These are phyloP conservation scores for Caenorhabditis wallacei DNA, from an alignment of 2,888 invertebrate species.

Conservation along the genomic window DNA sequence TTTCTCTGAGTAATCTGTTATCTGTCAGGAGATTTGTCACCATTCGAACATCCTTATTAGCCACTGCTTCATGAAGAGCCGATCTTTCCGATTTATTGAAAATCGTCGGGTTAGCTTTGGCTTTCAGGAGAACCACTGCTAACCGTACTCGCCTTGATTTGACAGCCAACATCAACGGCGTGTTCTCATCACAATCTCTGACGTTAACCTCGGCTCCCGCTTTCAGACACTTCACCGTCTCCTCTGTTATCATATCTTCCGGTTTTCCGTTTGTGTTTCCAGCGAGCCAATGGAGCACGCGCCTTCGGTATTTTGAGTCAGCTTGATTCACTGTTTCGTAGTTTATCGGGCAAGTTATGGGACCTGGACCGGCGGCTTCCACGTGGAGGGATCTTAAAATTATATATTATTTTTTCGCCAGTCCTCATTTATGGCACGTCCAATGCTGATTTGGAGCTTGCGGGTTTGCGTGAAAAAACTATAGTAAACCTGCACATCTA, in stretches of 20 bases:
- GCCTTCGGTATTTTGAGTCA: conserved; percentile 29
- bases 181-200: conserved; percentile 53
- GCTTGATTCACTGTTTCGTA: conserved; percentile 20
- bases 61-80: conserved; percentile 74
- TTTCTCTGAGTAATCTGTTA: conserved; percentile 41
- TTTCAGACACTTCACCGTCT: conserved; percentile 30
- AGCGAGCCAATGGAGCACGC: conserved; percentile 57
- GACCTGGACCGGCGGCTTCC: conserved; percentile 39
- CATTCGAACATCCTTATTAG: conserved; percentile 61
- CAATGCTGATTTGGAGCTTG: too few relatives aligned
- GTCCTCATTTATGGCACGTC: too few relatives aligned
- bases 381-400: conserved; percentile 47
- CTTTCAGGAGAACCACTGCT: conserved; percentile 18
- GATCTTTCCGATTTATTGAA: conserved; percentile 69
- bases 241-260: conserved; percentile 41
- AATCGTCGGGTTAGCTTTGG: conserved; percentile 68
- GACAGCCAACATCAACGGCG: conserved; percentile 60
- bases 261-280: conserved; percentile 42
- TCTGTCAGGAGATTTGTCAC: conserved; percentile 64
- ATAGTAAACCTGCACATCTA: too few relatives aligned
- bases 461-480: too few relatives aligned
- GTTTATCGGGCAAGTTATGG: conserved; percentile 15
- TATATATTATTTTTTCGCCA: too few relatives aligned
- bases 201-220: conserved; percentile 60
- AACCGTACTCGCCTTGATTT: conserved; percentile 37